A percentile compares a stretch with the other conserved stretches of the same genome.
Evolutionary conservation across 2,113 vertebrate species (phyloP).

Genomic region (Ailuropoda melanoleuca): DNA sequence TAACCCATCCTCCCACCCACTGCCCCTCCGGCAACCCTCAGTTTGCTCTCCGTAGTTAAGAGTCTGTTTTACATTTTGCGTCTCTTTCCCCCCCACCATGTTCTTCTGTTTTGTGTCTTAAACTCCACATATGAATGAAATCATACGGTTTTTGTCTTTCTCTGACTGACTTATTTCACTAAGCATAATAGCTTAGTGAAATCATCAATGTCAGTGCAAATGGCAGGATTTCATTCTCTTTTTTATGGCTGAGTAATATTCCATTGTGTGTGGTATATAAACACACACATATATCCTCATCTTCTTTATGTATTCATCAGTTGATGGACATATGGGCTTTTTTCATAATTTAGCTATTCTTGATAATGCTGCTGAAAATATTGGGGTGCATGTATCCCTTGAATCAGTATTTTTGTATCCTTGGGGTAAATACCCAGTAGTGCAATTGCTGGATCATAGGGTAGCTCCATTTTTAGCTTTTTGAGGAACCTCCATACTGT

Average conservation of each 20-base stretch:
- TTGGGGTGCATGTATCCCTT: background rate
- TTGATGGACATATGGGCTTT: background rate
- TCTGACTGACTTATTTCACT: background rate
- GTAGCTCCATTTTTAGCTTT: background rate
- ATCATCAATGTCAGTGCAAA: background rate
- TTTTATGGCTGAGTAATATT: background rate
- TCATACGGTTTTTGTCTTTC: background rate
- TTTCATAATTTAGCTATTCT: background rate
- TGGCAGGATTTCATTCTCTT: background rate
- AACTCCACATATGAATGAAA: background rate
- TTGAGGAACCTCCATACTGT: background rate
- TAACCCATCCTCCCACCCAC: background rate
- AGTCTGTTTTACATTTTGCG: background rate
- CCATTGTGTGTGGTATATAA: background rate
- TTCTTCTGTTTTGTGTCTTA: background rate
- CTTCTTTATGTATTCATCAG: background rate
- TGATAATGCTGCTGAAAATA: background rate
- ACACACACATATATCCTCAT: background rate
- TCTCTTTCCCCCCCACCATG: background rate
- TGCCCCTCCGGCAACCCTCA: background rate
- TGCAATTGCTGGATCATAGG: background rate
- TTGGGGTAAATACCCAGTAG: background rate
- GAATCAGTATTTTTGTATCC: background rate
- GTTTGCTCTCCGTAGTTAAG: background rate
- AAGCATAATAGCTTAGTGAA: background rate